Conservation (phyloP, 2,888 invertebrate genomes). For the Troilus luridus region DNA sequence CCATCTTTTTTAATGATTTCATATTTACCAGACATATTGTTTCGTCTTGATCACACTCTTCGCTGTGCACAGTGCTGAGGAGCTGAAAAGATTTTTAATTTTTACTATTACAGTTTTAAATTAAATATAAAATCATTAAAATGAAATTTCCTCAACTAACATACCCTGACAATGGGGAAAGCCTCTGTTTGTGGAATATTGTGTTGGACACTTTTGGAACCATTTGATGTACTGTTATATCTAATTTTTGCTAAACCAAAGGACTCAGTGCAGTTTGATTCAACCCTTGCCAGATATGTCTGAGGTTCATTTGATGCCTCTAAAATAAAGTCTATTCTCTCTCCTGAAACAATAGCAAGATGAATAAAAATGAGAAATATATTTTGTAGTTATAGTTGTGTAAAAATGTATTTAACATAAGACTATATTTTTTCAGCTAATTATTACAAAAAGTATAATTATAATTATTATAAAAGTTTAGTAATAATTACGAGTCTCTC, state of each 20-base stretch:
- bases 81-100: constrained; percentile 56
- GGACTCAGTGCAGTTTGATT: constrained; percentile 61
- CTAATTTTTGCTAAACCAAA: constrained; percentile 59
- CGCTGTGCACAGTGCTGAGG: constrained; percentile 56
- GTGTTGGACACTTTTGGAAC: not conserved
- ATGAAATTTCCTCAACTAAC: not conserved
- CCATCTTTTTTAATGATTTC: constrained; percentile 58
- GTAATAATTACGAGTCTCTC: too few relatives aligned
- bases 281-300: constrained; percentile 76
- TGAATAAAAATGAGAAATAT: not conserved
- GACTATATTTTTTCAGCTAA: too few relatives aligned
- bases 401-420: too few relatives aligned
- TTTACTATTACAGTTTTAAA: not conserved
- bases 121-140: not conserved
- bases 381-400: not conserved
- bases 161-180: not conserved
- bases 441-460: too few relatives aligned
- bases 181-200: constrained; percentile 40
- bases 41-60: constrained; percentile 59
- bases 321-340: constrained; percentile 82
- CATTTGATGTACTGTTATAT: constrained; percentile 60
- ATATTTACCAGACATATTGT: constrained; percentile 61
- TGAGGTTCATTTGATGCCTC: constrained; percentile 74
- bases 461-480: too few relatives aligned
- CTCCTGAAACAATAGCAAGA: constrained; percentile 71